phyloP scores from a whole-genome alignment of 2,113 vertebrate species.

The Urocolius indicus region DNA sequence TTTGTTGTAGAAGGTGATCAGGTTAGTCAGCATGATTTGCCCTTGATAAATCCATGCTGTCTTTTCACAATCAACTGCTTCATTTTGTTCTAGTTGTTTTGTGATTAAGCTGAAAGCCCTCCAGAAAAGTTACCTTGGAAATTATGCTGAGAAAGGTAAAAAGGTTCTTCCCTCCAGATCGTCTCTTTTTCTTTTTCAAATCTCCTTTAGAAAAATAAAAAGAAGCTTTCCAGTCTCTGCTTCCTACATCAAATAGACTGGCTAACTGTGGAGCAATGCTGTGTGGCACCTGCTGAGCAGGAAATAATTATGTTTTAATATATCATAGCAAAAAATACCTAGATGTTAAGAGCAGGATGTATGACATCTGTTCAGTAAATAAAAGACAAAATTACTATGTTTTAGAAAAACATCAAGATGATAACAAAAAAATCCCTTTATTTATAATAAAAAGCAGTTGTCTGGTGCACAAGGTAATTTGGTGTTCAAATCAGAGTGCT shows the following conservation, averaged over 20 bases:
- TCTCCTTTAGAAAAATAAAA: not conserved
- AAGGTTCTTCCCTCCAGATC: not conserved
- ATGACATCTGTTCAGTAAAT: not conserved
- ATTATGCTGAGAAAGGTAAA: not conserved
- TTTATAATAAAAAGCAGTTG: not conserved
- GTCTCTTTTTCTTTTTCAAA: not conserved
- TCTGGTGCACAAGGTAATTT: slow-evolving; percentile 5
- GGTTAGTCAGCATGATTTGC: not conserved
- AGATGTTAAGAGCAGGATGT: not conserved
- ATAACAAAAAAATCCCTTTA: not conserved
- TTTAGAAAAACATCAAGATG: not conserved
- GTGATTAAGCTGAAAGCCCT: not conserved
- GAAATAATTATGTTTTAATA: slow-evolving; percentile 12
- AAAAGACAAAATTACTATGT: not conserved
- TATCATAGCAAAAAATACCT: not conserved
- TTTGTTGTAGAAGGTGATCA: not conserved
- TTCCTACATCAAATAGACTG: not conserved
- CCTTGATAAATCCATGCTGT: not conserved
- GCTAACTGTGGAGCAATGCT: not conserved
- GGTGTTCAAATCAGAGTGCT: slow-evolving; percentile 7
- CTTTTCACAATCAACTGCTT: not conserved
- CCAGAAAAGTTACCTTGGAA: not conserved
- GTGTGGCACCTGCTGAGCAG: not conserved
- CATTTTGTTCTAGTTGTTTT: not conserved
- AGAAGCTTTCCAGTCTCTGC: not conserved